Conservation (phyloP, 2,888 invertebrate genomes). For the Venusia cambrica region DNA sequence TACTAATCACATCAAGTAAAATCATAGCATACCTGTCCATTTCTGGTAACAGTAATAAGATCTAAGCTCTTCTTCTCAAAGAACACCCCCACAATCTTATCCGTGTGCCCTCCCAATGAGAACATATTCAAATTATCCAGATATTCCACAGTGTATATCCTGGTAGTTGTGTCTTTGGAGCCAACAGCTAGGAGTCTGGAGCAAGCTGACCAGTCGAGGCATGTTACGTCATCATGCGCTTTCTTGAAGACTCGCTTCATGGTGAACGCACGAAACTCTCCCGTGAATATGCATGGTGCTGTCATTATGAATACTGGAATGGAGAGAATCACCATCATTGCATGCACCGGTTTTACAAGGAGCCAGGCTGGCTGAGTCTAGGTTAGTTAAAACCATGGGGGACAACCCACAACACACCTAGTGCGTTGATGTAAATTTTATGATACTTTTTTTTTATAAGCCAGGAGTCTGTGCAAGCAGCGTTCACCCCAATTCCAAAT, state of each 20-base stretch:
- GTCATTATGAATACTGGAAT: slow-evolving; percentile 90
- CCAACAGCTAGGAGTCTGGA: slow-evolving; percentile 94
- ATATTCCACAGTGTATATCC: slow-evolving; percentile 89
- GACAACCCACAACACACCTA: too few relatives aligned
- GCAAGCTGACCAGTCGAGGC: slow-evolving; percentile 95
- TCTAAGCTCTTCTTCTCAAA: slow-evolving; percentile 94
- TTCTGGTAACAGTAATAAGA: slow-evolving; percentile 89
- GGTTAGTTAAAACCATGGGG: too few relatives aligned
- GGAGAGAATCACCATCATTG: too few relatives aligned
- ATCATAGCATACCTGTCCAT: slow-evolving; percentile 84
- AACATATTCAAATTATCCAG: slow-evolving; percentile 88
- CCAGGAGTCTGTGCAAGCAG: too few relatives aligned
- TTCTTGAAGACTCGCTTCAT: slow-evolving; percentile 91
- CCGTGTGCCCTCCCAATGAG: slow-evolving; percentile 91
- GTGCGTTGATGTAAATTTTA: too few relatives aligned
- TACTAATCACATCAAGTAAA: background rate
- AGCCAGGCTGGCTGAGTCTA: too few relatives aligned
- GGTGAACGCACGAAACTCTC: slow-evolving; percentile 93
- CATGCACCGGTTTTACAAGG: too few relatives aligned
- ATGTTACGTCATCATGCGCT: slow-evolving; percentile 91
- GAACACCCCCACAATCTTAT: slow-evolving; percentile 91
- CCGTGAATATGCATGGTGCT: slow-evolving; percentile 89
- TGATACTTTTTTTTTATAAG: too few relatives aligned
- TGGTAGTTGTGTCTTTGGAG: slow-evolving; percentile 93
- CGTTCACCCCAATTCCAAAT: too few relatives aligned